These are phyloP conservation scores for Catocala fraxini DNA, from an alignment of 2,888 invertebrate genomes.

Conservation along the genomic window DNA sequence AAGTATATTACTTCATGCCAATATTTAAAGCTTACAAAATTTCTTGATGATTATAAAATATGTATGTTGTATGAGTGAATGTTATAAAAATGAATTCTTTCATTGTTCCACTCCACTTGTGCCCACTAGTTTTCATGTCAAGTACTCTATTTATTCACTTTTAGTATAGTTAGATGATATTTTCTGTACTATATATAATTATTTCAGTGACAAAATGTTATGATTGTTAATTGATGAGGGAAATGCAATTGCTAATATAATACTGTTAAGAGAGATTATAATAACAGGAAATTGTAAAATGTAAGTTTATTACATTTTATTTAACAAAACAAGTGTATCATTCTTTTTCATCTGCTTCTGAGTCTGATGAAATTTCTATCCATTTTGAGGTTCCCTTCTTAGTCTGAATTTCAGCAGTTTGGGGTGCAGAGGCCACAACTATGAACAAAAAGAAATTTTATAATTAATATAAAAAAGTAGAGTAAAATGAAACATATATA, in stretches of 20 bases:
- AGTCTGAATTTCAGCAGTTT: conserved; percentile 73
- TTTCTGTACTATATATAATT: conserved; percentile 46
- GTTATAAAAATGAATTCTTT: conserved; percentile 36
- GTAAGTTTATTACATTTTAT: conserved; percentile 79
- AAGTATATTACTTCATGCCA: conserved; percentile 71
- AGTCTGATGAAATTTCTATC: conserved; percentile 84
- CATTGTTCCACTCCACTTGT: conserved; percentile 35
- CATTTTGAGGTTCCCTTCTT: conserved; percentile 73
- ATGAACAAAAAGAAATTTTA: conserved; percentile 51
- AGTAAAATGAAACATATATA: not conserved
- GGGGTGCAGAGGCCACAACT: conserved; percentile 74
- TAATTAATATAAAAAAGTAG: not conserved
- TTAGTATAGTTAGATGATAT: conserved; percentile 41
- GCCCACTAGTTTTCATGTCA: conserved; percentile 33
- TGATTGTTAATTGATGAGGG: conserved; percentile 65
- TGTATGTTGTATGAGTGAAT: conserved; percentile 41
- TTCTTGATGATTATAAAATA: conserved; percentile 26
- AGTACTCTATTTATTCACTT: conserved; percentile 50
- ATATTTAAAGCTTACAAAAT: conserved; percentile 56
- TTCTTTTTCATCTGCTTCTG: conserved; percentile 70
- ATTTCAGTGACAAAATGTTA: conserved; percentile 60
- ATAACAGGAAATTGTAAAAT: conserved; percentile 72
- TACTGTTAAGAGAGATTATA: conserved; percentile 72
- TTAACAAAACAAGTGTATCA: conserved; percentile 58
- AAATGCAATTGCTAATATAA: conserved; percentile 68